Base-by-base conservation (phyloP, 2,888 invertebrate species). In the Mantis religiosa region DNA sequence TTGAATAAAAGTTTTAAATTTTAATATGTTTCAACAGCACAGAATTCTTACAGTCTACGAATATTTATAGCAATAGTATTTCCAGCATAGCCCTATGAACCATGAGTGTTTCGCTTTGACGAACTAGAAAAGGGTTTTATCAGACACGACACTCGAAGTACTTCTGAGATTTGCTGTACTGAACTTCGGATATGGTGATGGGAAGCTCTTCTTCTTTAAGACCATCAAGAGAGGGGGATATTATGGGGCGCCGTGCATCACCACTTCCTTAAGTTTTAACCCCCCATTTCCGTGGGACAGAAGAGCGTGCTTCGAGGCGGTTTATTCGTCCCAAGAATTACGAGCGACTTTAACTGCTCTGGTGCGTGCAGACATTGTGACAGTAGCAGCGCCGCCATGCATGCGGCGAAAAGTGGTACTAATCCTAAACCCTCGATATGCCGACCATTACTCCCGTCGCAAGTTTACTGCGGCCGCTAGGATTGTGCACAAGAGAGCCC, bases 311-410 rank as follows among this genome's bases (percentile, higher is more conserved):
- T 34, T 83, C 28, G 25, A 20, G 82, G 87, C 87, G 87, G 82
- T 87, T 87, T 85, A 85, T 85, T 71, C 85, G 71, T 85, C 85
- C 85, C 12, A 71, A 85, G 85, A 85, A 85, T 85, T 85, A 85
- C 85, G 85, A 85, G 85, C 85, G 27, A 85, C 85, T 85, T 71
- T 85, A 85, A 85, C 85, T 47, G 85, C 85, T 27, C 27, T 71
- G 20, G 85, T 85, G 85, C 85, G 85, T 85, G 84, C 34, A 30
- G 30, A n/a, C 84, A 25, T 84, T 30, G 84, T 84, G 71, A 85
- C 85, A 85, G 84, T 30, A 27, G 71, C 85, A 85, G 85, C 85
- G 27, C 47, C 71, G 47, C 28, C n/a, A 14, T 30, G 84, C 84
- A 84, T 84, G 84, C 85, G 27, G 28, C 85, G 71, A 85, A 71